Evolutionary conservation across 2,888 invertebrate genomes (phyloP), one percentile per base, ranked within the genome.

Genomic region (Spilosoma lubricipeda): DNA sequence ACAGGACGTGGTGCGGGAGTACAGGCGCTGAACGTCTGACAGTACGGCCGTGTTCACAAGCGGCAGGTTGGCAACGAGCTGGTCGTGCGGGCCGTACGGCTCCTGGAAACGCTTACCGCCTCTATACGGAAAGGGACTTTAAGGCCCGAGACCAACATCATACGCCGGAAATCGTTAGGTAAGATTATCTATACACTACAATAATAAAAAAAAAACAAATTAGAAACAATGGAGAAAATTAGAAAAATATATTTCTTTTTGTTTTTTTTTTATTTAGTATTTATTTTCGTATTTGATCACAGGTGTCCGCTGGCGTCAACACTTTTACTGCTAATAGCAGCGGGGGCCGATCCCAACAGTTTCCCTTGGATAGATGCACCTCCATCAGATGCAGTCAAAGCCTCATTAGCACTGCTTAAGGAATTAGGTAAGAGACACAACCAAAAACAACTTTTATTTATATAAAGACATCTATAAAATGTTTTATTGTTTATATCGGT

Each of bases 311-410:
- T 98, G 68, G 96, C 97, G 7, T 97, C 97, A 71, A 98, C 98
- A 3, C 96, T 98, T 39, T 93, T 99, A 72, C 98, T 99, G 90
- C 93, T 99, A 70, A 95, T 99, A 80, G 98, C 98, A 0, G 96
- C 99, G 80, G 98, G 98, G 30, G 97, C 99, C 77, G 97, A 98
- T 82, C 97, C 98, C 23, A 95, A 96, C 65, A 97, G 97, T 23
- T 99, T 99, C 92, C 98, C 99, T 87, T 98, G 99, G 87, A 97
- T 99, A 91, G 99, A 99, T 89, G 97, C 97, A 83, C 99, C 99
- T 0, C 97, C 98, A 0, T 95, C 96, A 36, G 98, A 98, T 74
- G 96, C 97, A 0, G 92, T 98, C 23, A 93, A 96, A 76, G 96
- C 96, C 27, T 98, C 98, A 0, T 95, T 97, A 71, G 93, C 95